Evolutionary conservation across 2,888 invertebrate genomes (phyloP), one percentile per base, ranked within the genome.

Genomic region (Toxonevra muliebris): DNA sequence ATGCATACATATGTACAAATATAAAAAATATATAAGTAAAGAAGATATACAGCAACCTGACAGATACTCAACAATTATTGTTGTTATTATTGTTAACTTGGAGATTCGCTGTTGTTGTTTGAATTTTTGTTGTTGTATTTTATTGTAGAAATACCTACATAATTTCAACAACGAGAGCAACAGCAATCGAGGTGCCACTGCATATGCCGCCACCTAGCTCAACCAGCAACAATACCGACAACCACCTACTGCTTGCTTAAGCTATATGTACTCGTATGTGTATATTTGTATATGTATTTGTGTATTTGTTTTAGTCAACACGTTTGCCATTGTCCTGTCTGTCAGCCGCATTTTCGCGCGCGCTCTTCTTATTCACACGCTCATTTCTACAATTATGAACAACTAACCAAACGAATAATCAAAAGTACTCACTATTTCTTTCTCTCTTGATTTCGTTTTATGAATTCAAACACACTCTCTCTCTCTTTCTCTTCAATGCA

Each of bases 251-350:
- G 30, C 30, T 30, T 30, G 7, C 7, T 4, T 30, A 30, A 30
- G 30, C 30, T 30, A 30, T 30, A 7, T 30, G 7, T 7, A 30
- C 7, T 4, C 30, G 2, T 30, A 30, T 7, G 7, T 30, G 7
- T 30, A 30, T 7, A 30, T 30, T 30, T 30, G 7, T 30, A 7
- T 30, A 30, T 30, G 30, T 30, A 20, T 57, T 8, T 57, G 19
- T 45, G 45, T 61, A 20, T 45, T 19, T 10, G 48, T 57, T 3
- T 15, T 8, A 50, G 60, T 40, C 55, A 66, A 66, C 61, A 54
- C 54, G 42, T 66, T 66, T 61, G 61, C 19, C 61, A 57, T 66
- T 66, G 66, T 61, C 42, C 59, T 40, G 54, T 57, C 66, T 41
- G 40, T 58, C 42, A 17, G 48, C 54, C 12, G 15, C 30, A 30